Evolutionary conservation across 2,797 vertebrate genomes (phyloP), one percentile per base, ranked within the genome.

Genomic region (Enteromius treurensis): DNA sequence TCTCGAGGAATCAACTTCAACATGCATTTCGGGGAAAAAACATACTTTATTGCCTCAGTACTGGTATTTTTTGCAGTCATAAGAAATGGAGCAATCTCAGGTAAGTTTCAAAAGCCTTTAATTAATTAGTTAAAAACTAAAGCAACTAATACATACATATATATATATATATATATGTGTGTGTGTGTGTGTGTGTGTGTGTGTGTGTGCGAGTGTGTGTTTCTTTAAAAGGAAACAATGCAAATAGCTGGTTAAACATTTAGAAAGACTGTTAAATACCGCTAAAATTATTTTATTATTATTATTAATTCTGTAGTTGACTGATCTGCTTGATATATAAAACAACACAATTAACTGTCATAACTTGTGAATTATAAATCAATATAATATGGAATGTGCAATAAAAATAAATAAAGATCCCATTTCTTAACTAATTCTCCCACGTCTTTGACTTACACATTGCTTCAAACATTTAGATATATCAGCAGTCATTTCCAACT

Each of bases 21-120:
- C 5, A 81, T 81, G 79, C 17, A 32, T 62, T 73, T 81, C 19
- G 62, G 69, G 26, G 64, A 37, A 60, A 73, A 29, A 8, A 13
- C 19, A 0, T 15, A 45, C 3, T 13, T 9, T 71, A 15, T 8
- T 45, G 68, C 6, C 19, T 45, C 23, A 23, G 1, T 73, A 55
- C 79, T 81, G 79, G 7, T 64, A 13, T 60, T n/a, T 71, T 71
- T 58, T 1, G 3, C n/a, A 13, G 1, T 60, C 10, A 60, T 13
- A n/a, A 29, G 4, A 37, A 3, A 21, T 45, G n/a, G 65, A 80
- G 21, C 10, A 79, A 34, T 4, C 1, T 0, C 13, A 42, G 79
- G 79, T 80, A 62, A 29, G 68, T 45, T 29, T 80, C 4, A 29
- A 69, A 17, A 19, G 9, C 14, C 13, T 23, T 32, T 40, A 1